Conservation (phyloP, 2,797 vertebrate species). For the Sebastes miniatus region DNA sequence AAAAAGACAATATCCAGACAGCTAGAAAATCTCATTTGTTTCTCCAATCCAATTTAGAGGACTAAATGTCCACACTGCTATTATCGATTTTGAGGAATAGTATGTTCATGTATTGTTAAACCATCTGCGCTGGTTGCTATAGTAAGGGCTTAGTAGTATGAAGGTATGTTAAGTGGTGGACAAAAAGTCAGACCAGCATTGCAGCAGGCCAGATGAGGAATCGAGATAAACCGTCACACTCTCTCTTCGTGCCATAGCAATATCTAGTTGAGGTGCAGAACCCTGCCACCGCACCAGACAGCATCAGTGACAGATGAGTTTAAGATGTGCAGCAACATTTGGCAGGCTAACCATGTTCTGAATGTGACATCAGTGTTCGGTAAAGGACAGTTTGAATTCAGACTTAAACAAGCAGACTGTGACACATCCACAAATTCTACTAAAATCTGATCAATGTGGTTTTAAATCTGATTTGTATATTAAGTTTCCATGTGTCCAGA, state of each 20-base stretch:
- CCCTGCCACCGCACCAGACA: conserved; percentile 25
- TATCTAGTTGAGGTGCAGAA: conserved; percentile 21
- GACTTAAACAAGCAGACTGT: conserved; percentile 19
- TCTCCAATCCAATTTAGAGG: conserved; percentile 10
- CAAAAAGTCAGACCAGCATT: not conserved
- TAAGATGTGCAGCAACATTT: conserved; percentile 37
- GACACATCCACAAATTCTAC: conserved; percentile 7
- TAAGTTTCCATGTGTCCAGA: not conserved
- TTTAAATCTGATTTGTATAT: conserved; percentile 38
- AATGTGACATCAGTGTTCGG: conserved; percentile 36
- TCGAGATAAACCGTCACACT: not conserved
- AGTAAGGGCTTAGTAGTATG: conserved; percentile 1
- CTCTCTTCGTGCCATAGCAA: conserved; percentile 4
- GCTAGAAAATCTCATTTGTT: conserved; percentile 30
- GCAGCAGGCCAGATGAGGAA: conserved; percentile 8
- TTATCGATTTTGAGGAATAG: not conserved
- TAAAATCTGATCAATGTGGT: conserved; percentile 12
- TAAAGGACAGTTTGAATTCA: conserved; percentile 38
- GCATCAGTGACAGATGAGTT: conserved; percentile 41
- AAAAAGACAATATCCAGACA: conserved; percentile 4
- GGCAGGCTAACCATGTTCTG: conserved; percentile 41
- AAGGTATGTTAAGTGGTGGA: conserved; percentile 5
- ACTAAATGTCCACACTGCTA: not conserved
- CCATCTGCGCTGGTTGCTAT: conserved; percentile 10
- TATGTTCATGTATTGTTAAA: not conserved